These are phyloP conservation scores for Anarhynchus alexandrinus DNA, from an alignment of 2,113 vertebrate genomes.

Conservation along the genomic window DNA sequence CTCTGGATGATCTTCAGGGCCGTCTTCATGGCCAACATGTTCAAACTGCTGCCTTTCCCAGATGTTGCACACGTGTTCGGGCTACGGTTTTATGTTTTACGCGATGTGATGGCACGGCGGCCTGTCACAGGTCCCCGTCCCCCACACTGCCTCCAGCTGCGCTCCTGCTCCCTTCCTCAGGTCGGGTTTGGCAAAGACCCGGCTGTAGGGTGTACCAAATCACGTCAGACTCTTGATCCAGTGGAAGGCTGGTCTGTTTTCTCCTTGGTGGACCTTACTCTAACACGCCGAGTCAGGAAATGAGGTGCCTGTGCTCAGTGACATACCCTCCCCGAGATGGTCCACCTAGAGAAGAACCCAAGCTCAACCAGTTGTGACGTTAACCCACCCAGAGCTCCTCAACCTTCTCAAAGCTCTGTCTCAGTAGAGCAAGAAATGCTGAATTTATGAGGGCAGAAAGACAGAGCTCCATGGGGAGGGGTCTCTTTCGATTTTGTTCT, in stretches of 20 bases:
- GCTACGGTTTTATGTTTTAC: background rate
- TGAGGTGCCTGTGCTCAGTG: background rate
- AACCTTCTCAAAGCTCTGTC: background rate
- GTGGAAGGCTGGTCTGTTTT: background rate
- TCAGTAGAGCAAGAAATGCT: background rate
- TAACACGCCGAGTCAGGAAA: background rate
- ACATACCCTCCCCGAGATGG: rapidly evolving
- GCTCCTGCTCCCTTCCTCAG: background rate
- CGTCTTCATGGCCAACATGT: background rate
- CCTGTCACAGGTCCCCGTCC: background rate
- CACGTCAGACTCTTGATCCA: background rate
- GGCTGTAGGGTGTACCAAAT: background rate
- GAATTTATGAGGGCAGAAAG: background rate
- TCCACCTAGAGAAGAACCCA: background rate
- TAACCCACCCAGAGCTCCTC: background rate
- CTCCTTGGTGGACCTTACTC: background rate
- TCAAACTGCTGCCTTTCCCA: background rate
- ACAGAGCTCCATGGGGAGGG: rapidly evolving
- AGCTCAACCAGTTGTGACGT: background rate
- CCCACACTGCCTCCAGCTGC: background rate
- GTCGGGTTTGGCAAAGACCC: background rate
- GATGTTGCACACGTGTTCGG: background rate
- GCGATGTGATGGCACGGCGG: rapidly evolving
- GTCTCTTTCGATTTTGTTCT: background rate
- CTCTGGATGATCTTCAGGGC: background rate